Base-by-base conservation (phyloP, 2,113 vertebrate genomes). In the Spizaetus ornatus region DNA sequence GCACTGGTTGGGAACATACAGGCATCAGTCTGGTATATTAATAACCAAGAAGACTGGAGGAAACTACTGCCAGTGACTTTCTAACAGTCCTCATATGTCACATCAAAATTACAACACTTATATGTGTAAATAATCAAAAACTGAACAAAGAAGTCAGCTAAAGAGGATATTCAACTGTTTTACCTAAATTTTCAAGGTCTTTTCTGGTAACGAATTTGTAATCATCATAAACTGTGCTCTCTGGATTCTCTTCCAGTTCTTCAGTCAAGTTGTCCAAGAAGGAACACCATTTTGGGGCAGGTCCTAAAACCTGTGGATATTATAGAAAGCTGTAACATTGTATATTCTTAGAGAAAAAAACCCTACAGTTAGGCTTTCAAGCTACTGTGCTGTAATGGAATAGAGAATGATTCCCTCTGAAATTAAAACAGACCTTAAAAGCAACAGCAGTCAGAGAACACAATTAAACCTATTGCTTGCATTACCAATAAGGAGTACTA, bases 191-290 rank as follows among this genome's bases (percentile, higher is more conserved):
- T 73, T 99, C 99, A 92, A 99, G 98, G 95, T 99, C 99, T 96
- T 99, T 99, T 90, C 98, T 98, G 93, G 99, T 99, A 96, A 99
- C 99, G 32, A 99, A 99, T 96, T 99, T 99, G 97, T 99, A 99
- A 95, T 99, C 99, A 2, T 99, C 99, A 36, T 99, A 99, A 55
- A 99, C 99, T 0, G 99, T 99, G 97, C 98, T 99, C 96, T 99
- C 99, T 7, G 99, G 99, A 86, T 99, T 99, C 97, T 99, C 99
- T 96, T 99, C 99, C 76, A 99, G 96, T 71, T 99, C 99, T 87
- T 99, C 99, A 1, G 99, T 99, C 95, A 99, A 96, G 97, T 98
- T 99, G 97, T 99, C 99, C 38, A 99, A 97, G 98, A 99, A 99
- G 21, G 99, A 99, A 85, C 99, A 99, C 99, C 99, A 99, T 14